Conservation (phyloP, 2,888 invertebrate species). For the Thera obeliscata region DNA sequence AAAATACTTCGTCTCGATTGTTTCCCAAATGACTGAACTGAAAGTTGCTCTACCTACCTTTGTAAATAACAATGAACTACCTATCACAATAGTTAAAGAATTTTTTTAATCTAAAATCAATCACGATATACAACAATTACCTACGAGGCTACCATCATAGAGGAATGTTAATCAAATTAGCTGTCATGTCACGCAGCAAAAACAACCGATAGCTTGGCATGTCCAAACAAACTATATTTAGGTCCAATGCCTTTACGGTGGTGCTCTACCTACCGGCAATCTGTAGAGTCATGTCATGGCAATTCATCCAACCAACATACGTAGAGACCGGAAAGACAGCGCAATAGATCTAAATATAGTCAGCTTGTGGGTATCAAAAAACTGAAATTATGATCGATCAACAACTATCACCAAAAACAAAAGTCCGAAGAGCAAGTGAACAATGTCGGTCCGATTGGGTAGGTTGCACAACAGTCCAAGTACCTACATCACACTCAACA, state of each 20-base stretch:
- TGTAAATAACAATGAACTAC: neutral
- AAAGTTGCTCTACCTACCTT: neutral
- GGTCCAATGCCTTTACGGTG: neutral
- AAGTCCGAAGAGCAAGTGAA: too few relatives aligned
- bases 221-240: constrained; percentile 15
- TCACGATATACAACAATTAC: constrained; percentile 22
- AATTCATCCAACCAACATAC: too few relatives aligned
- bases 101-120: constrained; percentile 2
- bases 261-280: constrained; percentile 4
- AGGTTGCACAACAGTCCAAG: too few relatives aligned
- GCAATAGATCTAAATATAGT: too few relatives aligned
- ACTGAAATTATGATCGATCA: too few relatives aligned
- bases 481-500: too few relatives aligned
- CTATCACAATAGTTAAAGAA: neutral
- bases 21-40: neutral
- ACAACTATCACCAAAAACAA: too few relatives aligned
- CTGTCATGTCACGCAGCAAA: constrained; percentile 29
- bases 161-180: constrained; percentile 30
- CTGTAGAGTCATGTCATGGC: too few relatives aligned
- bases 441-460: too few relatives aligned
- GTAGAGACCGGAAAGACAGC: too few relatives aligned
- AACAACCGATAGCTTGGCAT: constrained; percentile 11
- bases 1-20: neutral
- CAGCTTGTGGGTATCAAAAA: too few relatives aligned
- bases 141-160: constrained; percentile 7